A percentile compares a stretch with the other conserved stretches of the same genome.
phyloP scores from a whole-genome alignment of 2,113 vertebrate genomes.

The Polypterus bichir region DNA sequence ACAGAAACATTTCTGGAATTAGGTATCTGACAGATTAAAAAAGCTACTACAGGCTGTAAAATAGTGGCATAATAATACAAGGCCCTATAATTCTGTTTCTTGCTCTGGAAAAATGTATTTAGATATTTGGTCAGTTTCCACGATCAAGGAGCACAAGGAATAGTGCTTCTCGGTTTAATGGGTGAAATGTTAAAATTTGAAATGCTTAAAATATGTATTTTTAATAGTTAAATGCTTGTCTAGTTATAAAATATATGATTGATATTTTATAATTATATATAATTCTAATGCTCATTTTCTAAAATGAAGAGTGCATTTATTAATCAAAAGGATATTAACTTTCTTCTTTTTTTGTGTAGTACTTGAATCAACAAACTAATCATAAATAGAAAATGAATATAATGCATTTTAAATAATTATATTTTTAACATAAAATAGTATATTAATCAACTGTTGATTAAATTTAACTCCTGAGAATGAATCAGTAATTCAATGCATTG shows the following conservation, averaged over 20 bases:
- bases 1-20: too few relatives aligned
- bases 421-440: slow-evolving; percentile 45
- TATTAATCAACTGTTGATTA: slow-evolving; percentile 84
- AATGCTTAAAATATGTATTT: not conserved
- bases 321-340: slow-evolving; percentile 17
- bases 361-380: slow-evolving; percentile 28
- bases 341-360: slow-evolving; percentile 27
- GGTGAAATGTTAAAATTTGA: slow-evolving; percentile 3
- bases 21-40: too few relatives aligned
- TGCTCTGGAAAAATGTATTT: too few relatives aligned
- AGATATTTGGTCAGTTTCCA: too few relatives aligned
- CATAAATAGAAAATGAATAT: slow-evolving; percentile 48
- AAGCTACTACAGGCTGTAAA: too few relatives aligned
- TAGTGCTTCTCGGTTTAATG: slow-evolving; percentile 2
- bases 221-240: too few relatives aligned
- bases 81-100: too few relatives aligned
- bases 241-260: too few relatives aligned
- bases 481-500: slow-evolving; percentile 56
- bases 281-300: too few relatives aligned
- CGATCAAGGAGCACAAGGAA: too few relatives aligned
- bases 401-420: slow-evolving; percentile 54
- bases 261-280: too few relatives aligned
- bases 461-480: slow-evolving; percentile 68
- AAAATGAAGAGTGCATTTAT: not conserved
- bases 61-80: too few relatives aligned